A percentile compares a stretch with the other conserved stretches of the same genome.
phyloP scores from a whole-genome alignment of 1,140 invertebrate species.

The Melitaea cinxia region DNA sequence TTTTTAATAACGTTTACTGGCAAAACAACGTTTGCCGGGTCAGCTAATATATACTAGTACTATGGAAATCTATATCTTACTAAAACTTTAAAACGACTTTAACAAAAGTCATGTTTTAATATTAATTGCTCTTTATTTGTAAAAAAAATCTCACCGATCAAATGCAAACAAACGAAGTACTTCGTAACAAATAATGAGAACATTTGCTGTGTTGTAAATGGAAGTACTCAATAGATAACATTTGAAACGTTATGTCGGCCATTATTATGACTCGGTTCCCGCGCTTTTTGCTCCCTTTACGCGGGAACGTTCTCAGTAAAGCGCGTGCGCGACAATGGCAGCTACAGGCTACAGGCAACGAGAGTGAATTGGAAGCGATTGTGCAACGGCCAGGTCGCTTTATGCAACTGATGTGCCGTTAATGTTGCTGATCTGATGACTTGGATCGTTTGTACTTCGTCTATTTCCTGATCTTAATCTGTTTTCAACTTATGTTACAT shows the following conservation, averaged over 20 bases:
- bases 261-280: conserved; percentile 72
- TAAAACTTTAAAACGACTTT: background rate
- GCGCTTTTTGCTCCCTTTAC: conserved; percentile 76
- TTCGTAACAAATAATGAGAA: conserved; percentile 63
- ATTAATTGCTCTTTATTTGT: background rate
- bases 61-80: too few species aligned
- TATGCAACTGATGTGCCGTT: conserved; percentile 77
- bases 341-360: conserved; percentile 58
- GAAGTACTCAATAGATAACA: conserved; percentile 66
- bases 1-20: too few species aligned
- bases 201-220: conserved; percentile 67
- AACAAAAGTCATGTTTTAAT: background rate
- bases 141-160: conserved; percentile 12
- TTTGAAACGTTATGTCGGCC: conserved; percentile 77
- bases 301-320: conserved; percentile 80
- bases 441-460: conserved; percentile 45
- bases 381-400: conserved; percentile 63
- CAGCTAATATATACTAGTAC: too few species aligned
- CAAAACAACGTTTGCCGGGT: too few species aligned
- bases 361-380: conserved; percentile 71
- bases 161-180: conserved; percentile 27
- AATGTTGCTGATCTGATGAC: conserved; percentile 64
- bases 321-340: conserved; percentile 75
- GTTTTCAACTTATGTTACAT: conserved; percentile 25
- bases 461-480: conserved; percentile 47